Percentiles rank a stretch among this genome's conserved stretches.
Conservation (phyloP, 2,797 vertebrate genomes). For the Schizopygopsis pylzovi region DNA sequence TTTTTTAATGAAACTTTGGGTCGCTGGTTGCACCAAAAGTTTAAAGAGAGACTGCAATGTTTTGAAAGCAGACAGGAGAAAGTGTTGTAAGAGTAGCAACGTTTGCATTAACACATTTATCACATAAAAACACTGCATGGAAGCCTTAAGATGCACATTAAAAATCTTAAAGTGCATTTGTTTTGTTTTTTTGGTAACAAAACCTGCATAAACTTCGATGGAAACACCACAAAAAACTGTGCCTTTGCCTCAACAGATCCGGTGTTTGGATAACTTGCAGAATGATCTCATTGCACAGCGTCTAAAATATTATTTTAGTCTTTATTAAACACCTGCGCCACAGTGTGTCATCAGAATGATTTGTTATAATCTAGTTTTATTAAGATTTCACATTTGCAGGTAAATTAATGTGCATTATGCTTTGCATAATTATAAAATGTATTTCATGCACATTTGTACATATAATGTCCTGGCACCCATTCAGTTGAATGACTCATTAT, state of each 20-base stretch:
- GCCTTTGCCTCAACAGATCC: background rate
- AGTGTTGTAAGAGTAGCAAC: background rate
- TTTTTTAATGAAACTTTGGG: too few relatives aligned
- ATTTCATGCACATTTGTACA: background rate
- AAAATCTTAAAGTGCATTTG: background rate
- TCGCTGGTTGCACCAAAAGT: background rate
- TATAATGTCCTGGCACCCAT: background rate
- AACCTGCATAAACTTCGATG: background rate
- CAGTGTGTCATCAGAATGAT: background rate
- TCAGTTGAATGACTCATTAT: background rate
- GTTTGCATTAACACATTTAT: too few relatives aligned
- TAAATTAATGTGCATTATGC: too few relatives aligned
- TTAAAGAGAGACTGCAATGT: background rate
- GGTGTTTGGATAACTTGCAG: background rate
- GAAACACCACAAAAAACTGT: background rate
- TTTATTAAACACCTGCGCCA: background rate
- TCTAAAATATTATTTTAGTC: background rate
- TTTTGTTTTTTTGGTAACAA: too few relatives aligned
- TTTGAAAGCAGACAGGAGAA: background rate
- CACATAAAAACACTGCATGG: background rate
- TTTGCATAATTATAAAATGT: background rate
- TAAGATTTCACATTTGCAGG: too few relatives aligned
- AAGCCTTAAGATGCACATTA: background rate
- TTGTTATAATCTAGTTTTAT: background rate
- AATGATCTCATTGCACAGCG: background rate